These are phyloP conservation scores for Silurus meridionalis DNA, from an alignment of 2,113 vertebrate genomes.

Conservation along the genomic window DNA sequence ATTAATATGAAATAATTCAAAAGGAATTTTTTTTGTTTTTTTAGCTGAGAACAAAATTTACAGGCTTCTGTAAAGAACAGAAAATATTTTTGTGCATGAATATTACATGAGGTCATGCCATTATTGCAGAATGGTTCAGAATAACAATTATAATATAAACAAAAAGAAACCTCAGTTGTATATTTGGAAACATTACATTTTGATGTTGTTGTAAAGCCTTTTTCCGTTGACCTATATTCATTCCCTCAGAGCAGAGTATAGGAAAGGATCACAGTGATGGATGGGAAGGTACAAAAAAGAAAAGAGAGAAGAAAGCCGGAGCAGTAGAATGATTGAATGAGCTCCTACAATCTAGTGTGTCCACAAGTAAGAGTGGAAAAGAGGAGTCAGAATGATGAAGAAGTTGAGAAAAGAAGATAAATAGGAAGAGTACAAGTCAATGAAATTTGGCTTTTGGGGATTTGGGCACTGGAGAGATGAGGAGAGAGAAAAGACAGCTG, in stretches of 20 bases:
- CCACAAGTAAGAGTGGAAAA: conserved; percentile 7
- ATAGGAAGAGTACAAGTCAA: conserved; percentile 17
- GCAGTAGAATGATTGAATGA: conserved; percentile 26
- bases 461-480: conserved; percentile 15
- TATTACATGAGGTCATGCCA: not conserved
- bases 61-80: not conserved
- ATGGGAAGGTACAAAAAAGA: conserved; percentile 19
- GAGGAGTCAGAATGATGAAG: conserved; percentile 15
- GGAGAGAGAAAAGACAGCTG: conserved; percentile 48
- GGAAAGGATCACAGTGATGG: conserved; percentile 3
- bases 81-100: not conserved
- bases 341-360: conserved; percentile 11
- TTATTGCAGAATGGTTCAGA: not conserved
- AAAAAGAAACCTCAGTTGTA: not conserved
- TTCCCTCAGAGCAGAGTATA: not conserved
- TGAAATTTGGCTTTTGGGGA: conserved; percentile 17
- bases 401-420: conserved; percentile 25
- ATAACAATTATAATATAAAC: not conserved
- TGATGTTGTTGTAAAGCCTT: not conserved
- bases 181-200: not conserved
- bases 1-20: not conserved
- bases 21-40: not conserved
- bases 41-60: not conserved
- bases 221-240: not conserved
- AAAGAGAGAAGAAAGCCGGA: not conserved